These are phyloP conservation scores for Heterocephalus glaber DNA, from an alignment of 2,113 vertebrate genomes.

Conservation along the genomic window DNA sequence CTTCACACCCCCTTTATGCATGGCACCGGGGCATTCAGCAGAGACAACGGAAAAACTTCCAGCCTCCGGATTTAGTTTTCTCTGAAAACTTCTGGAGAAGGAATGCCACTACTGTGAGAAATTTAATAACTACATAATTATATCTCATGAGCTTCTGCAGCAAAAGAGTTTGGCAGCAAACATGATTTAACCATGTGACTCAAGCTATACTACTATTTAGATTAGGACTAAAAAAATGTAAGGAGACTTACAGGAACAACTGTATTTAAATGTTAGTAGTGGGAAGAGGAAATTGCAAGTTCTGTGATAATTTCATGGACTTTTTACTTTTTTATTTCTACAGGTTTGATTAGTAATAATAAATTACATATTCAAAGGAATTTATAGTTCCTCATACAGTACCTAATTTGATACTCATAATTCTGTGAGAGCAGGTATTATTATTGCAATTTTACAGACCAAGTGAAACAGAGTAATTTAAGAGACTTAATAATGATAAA, in stretches of 20 bases:
- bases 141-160: background rate
- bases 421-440: conserved; percentile 68
- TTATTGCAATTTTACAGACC: conserved; percentile 69
- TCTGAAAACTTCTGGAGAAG: background rate
- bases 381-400: conserved; percentile 47
- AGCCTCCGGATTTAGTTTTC: background rate
- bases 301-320: conserved; percentile 13
- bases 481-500: conserved; percentile 60
- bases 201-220: background rate
- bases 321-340: conserved; percentile 47
- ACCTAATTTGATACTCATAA: conserved; percentile 73
- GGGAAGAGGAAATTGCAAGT: conserved; percentile 50
- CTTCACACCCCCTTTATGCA: background rate
- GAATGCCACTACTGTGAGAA: background rate
- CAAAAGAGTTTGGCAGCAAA: conserved; percentile 10
- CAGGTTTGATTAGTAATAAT: conserved; percentile 74
- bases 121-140: conserved; percentile 21
- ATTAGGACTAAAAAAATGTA: background rate
- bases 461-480: conserved; percentile 60
- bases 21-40: background rate
- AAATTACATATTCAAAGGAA: conserved; percentile 65
- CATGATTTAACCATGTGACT: background rate
- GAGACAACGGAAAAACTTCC: background rate
- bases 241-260: background rate
- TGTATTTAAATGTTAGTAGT: background rate